phyloP scores from a whole-genome alignment of 2,113 vertebrate genomes.

The Pomatostomus ruficeps region DNA sequence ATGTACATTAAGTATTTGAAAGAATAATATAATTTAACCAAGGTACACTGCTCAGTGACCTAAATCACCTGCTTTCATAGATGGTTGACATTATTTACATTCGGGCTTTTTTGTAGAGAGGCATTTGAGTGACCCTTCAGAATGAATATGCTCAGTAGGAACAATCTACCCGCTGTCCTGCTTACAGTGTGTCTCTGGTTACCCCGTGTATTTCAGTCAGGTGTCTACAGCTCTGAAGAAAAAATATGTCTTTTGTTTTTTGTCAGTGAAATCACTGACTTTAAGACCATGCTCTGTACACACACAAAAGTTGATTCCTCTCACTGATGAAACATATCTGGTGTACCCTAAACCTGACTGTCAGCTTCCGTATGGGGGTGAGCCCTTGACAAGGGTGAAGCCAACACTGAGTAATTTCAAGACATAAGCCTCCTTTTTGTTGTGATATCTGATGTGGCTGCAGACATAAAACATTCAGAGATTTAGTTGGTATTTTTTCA shows the following conservation, averaged over 20 bases:
- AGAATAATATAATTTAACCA: slow-evolving; percentile 53
- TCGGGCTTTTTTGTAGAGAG: slow-evolving; percentile 8
- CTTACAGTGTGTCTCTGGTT: not conserved
- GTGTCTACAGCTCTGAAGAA: not conserved
- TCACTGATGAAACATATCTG: not conserved
- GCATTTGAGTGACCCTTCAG: slow-evolving; percentile 20
- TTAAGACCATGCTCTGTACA: not conserved
- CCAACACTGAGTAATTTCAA: slow-evolving; percentile 12
- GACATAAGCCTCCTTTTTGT: slow-evolving; percentile 5
- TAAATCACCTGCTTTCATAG: slow-evolving; percentile 27
- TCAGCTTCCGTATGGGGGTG: not conserved
- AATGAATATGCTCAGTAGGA: not conserved
- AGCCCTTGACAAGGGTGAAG: slow-evolving; percentile 37
- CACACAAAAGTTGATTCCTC: not conserved
- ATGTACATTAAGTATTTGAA: slow-evolving; percentile 32
- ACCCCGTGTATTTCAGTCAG: not conserved
- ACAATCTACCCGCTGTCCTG: not conserved
- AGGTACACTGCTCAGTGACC: slow-evolving; percentile 22
- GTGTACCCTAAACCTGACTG: not conserved
- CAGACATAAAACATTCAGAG: slow-evolving; percentile 42
- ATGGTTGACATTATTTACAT: slow-evolving; percentile 44
- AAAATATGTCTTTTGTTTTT: not conserved
- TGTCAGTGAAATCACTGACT: slow-evolving; percentile 15
- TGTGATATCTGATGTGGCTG: not conserved
- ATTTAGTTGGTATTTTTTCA: not conserved